Conservation (phyloP, 1,140 invertebrate genomes). For the Cephus cinctus region DNA sequence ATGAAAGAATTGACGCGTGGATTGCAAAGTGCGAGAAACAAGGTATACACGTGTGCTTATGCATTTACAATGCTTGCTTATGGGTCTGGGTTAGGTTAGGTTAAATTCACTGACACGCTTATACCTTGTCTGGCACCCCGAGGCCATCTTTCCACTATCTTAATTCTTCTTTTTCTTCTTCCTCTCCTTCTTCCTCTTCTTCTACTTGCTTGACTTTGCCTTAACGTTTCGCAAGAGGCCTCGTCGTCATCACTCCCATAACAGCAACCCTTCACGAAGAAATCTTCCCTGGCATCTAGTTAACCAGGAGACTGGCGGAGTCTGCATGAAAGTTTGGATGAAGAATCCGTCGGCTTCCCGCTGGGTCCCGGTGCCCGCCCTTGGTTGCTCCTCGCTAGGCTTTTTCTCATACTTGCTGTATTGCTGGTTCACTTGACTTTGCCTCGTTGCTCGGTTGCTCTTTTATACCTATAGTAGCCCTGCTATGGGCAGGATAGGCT, state of each 20-base stretch:
- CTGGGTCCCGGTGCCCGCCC: too few relatives aligned
- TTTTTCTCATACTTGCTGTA: too few relatives aligned
- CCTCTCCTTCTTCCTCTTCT: slow-evolving; percentile 4
- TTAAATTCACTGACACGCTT: slow-evolving; percentile 38
- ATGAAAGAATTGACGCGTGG: too few relatives aligned
- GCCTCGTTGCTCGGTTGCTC: too few relatives aligned
- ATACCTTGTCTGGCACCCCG: slow-evolving; percentile 24
- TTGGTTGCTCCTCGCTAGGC: too few relatives aligned
- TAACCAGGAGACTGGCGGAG: slow-evolving; percentile 31
- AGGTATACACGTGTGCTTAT: background rate
- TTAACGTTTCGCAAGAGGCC: too few relatives aligned
- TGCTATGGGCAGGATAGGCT: too few relatives aligned
- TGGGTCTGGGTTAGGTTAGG: slow-evolving; percentile 33
- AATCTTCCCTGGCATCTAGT: slow-evolving; percentile 37
- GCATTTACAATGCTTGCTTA: too few relatives aligned
- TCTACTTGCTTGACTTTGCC: slow-evolving; percentile 6
- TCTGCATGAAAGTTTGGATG: too few relatives aligned
- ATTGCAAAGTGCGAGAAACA: background rate
- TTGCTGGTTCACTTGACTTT: too few relatives aligned
- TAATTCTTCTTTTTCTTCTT: background rate
- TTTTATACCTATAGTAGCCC: too few relatives aligned
- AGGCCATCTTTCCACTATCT: slow-evolving; percentile 15
- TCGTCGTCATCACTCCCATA: slow-evolving; percentile 33
- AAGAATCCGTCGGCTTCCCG: too few relatives aligned
- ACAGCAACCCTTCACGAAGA: slow-evolving; percentile 31